Conservation (phyloP, 2,113 vertebrate species). For the Carettochelys insculpta region DNA sequence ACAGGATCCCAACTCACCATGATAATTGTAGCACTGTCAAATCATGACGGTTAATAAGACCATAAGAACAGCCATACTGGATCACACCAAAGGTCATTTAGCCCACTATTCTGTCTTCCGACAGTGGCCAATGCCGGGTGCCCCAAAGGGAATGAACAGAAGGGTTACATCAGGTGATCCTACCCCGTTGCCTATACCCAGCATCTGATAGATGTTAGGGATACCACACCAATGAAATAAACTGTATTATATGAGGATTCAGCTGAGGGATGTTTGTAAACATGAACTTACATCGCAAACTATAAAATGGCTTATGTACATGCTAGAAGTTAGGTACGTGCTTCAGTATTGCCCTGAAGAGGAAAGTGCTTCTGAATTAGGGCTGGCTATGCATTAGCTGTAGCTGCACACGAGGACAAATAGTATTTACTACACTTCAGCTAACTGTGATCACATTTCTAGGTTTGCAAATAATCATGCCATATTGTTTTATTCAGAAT, state of each 20-base stretch:
- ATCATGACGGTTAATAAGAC: neutral
- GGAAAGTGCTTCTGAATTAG: neutral
- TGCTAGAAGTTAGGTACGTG: neutral
- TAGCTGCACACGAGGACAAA: neutral
- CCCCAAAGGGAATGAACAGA: too few relatives aligned
- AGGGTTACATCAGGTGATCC: too few relatives aligned
- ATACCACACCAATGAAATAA: too few relatives aligned
- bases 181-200: too few relatives aligned
- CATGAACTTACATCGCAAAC: neutral
- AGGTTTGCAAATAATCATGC: neutral
- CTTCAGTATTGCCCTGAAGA: neutral
- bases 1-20: neutral
- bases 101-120: too few relatives aligned
- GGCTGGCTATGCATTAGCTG: neutral
- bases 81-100: too few relatives aligned
- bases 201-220: too few relatives aligned
- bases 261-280: neutral
- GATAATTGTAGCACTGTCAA: neutral
- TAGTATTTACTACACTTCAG: neutral
- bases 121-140: too few relatives aligned
- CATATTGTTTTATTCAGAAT: slow-evolving; percentile 50
- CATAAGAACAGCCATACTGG: too few relatives aligned
- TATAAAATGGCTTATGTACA: neutral
- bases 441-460: neutral
- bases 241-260: neutral